Evolutionary conservation across 2,888 invertebrate genomes (phyloP).

Genomic region (Operophtera brumata): DNA sequence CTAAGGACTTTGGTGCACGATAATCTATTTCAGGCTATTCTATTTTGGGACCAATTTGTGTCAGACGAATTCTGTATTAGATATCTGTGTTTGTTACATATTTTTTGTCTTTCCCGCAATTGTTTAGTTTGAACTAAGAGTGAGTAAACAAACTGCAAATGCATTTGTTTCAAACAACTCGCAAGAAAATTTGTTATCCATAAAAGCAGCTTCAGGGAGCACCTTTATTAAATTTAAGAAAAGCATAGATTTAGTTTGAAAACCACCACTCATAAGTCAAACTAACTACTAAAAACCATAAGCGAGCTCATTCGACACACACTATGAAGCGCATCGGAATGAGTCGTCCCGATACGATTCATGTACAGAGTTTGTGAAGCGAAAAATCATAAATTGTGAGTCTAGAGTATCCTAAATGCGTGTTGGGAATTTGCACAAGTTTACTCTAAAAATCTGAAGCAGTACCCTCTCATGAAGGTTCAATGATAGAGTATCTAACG

Average conservation of each 20-base stretch:
- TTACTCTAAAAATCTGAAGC: constrained; percentile 25
- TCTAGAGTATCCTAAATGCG: constrained; percentile 33
- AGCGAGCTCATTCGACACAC: constrained; percentile 68
- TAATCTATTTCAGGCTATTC: constrained; percentile 8
- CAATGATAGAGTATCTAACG: constrained; percentile 24
- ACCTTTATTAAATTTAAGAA: constrained; percentile 55
- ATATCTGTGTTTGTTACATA: constrained; percentile 17
- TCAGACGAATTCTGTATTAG: constrained; percentile 9
- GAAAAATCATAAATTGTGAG: constrained; percentile 45
- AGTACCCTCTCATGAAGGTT: constrained; percentile 17
- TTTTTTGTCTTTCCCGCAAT: constrained; percentile 20
- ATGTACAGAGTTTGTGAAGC: constrained; percentile 60
- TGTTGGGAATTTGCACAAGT: constrained; percentile 36
- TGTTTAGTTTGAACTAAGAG: constrained; percentile 26
- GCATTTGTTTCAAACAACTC: constrained; percentile 27
- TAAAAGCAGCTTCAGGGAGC: constrained; percentile 42
- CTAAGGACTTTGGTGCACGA: constrained; percentile 24
- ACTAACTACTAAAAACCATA: constrained; percentile 75
- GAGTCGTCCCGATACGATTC: constrained; percentile 51
- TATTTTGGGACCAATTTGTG: constrained; percentile 11
- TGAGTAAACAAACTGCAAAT: constrained; percentile 14
- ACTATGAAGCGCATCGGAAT: constrained; percentile 52
- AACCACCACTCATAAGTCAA: constrained; percentile 73
- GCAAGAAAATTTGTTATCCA: constrained; percentile 25
- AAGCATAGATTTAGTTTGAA: constrained; percentile 70